Evolutionary conservation across 2,797 vertebrate species (phyloP).

Genomic region (Cercopithecus diana): DNA sequence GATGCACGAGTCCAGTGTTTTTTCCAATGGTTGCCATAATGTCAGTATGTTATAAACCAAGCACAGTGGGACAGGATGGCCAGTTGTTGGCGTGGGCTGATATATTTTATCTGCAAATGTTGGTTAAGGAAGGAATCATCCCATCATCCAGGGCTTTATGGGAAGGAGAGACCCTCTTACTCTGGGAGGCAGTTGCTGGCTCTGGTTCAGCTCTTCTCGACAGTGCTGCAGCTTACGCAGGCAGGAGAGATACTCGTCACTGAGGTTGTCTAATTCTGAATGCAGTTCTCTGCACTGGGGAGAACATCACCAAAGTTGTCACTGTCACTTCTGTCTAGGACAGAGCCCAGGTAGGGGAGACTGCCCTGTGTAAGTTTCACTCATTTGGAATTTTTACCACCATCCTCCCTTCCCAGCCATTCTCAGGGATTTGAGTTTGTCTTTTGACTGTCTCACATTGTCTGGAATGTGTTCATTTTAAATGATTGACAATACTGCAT

Average conservation of each 20-base stretch:
- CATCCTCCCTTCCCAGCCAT: not conserved
- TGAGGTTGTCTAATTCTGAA: conserved; percentile 88
- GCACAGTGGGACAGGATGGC: not conserved
- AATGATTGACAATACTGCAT: not conserved
- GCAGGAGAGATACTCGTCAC: conserved; percentile 90
- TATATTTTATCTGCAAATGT: not conserved
- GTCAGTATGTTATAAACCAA: not conserved
- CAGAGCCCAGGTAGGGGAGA: not conserved
- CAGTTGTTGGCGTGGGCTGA: not conserved
- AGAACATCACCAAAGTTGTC: conserved; percentile 20
- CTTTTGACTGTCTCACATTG: not conserved
- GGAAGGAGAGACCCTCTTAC: conserved; percentile 67
- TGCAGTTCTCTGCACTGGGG: conserved; percentile 90
- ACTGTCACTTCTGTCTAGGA: not conserved
- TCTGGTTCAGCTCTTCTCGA: conserved; percentile 89
- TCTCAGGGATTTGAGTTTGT: conserved; percentile 16
- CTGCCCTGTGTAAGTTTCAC: not conserved
- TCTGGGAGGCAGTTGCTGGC: conserved; percentile 73
- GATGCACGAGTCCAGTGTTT: not conserved
- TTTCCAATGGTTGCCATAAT: not conserved
- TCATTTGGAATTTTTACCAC: not conserved
- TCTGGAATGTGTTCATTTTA: conserved; percentile 13
- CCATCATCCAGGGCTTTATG: not conserved
- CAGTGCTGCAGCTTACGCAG: conserved; percentile 90
- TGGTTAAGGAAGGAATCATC: not conserved